These are phyloP conservation scores for Paracentrotus lividus DNA, from an alignment of 53 echinoderm and acorn worm genomes.

Conservation along the genomic window DNA sequence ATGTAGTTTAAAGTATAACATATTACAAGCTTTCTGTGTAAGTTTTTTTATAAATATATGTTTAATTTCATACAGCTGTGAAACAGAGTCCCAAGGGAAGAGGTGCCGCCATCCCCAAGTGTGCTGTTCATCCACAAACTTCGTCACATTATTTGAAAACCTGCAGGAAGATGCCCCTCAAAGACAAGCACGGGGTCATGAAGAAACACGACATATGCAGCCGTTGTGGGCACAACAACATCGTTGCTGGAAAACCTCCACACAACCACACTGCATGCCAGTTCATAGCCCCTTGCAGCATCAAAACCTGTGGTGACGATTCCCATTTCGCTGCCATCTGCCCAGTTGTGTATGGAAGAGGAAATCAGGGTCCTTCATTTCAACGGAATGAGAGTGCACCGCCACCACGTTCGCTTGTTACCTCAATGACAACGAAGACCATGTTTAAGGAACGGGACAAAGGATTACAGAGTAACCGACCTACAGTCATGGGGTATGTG, in stretches of 20 bases:
- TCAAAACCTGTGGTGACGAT: no score
- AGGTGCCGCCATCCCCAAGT: no score
- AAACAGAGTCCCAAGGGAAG: no score
- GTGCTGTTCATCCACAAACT: background rate
- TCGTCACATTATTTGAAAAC: slow-evolving; percentile 76
- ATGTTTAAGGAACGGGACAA: slow-evolving; percentile 12
- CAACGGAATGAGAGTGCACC: slow-evolving; percentile 59
- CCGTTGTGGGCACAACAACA: slow-evolving; percentile 73
- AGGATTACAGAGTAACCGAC: background rate
- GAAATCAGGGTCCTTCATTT: slow-evolving; percentile 37
- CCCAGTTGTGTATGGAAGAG: slow-evolving; percentile 78
- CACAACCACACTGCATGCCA: slow-evolving; percentile 55
- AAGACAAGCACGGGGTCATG: slow-evolving; percentile 73
- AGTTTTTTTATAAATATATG: background rate
- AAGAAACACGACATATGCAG: slow-evolving; percentile 67
- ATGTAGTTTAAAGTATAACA: slow-evolving; percentile 46
- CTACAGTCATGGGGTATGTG: slow-evolving; percentile 61
- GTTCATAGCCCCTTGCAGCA: slow-evolving; percentile 60
- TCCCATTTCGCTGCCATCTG: slow-evolving; percentile 83
- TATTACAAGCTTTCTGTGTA: slow-evolving; percentile 22
- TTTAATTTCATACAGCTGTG: background rate
- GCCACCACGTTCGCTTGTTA: slow-evolving; percentile 54
- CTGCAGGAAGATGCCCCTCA: slow-evolving; percentile 51
- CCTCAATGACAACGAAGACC: slow-evolving; percentile 60
- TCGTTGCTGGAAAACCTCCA: slow-evolving; percentile 68